These are phyloP conservation scores for Centruroides vittatus DNA, from an alignment of 1,140 invertebrate genomes.

Conservation along the genomic window DNA sequence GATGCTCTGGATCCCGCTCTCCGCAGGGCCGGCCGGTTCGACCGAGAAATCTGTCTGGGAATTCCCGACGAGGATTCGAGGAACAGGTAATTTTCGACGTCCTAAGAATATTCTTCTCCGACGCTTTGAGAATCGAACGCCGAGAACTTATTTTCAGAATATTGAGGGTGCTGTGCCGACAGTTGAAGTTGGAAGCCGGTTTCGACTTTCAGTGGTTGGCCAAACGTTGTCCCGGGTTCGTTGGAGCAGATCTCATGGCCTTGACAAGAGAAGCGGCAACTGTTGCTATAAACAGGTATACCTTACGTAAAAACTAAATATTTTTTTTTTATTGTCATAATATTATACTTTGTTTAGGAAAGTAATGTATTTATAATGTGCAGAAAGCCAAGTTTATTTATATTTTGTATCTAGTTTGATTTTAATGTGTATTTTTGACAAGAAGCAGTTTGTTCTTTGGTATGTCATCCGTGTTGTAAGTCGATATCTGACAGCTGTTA, in stretches of 20 bases:
- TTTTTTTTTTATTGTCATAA: too few species aligned
- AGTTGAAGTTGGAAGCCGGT: conserved; percentile 48
- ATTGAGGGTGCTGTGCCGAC: conserved; percentile 43
- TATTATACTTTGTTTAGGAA: too few species aligned
- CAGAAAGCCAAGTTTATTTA: too few species aligned
- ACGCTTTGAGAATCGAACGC: too few species aligned
- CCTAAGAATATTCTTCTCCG: background rate
- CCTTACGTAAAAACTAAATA: too few species aligned
- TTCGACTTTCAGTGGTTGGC: conserved; percentile 59
- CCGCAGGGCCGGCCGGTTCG: conserved; percentile 71
- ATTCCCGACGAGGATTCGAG: conserved; percentile 77
- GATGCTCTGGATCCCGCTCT: conserved; percentile 87
- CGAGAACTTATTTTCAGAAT: conserved; percentile 23
- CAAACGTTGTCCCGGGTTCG: conserved; percentile 83
- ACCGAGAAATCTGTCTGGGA: conserved; percentile 83
- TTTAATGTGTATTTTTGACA: too few species aligned
- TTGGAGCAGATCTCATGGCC: conserved; percentile 83
- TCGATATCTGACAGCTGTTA: too few species aligned
- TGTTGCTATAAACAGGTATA: conserved; percentile 40
- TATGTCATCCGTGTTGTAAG: too few species aligned
- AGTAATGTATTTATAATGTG: too few species aligned
- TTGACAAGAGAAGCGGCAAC: conserved; percentile 73
- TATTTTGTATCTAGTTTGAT: too few species aligned
- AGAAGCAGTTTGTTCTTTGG: too few species aligned
- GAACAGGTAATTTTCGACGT: background rate